Percentiles rank a stretch among this genome's conserved stretches.
Conservation (phyloP, 2,797 vertebrate genomes). For the Sebastiscus tertius region DNA sequence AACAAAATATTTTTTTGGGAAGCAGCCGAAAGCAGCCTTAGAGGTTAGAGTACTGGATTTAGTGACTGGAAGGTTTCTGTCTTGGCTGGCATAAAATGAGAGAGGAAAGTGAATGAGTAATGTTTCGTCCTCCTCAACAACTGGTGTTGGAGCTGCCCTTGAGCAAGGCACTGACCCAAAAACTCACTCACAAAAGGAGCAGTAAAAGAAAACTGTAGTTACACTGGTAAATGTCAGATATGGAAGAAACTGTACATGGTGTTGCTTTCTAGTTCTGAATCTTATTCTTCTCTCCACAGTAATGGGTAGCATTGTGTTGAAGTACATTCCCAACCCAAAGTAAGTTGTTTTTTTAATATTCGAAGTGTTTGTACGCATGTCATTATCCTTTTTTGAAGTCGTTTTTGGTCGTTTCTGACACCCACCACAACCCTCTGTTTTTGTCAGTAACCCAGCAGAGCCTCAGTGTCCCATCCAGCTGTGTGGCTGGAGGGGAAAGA, state of each 20-base stretch:
- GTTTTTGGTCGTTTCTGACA: conserved; percentile 1
- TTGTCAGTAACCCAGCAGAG: conserved; percentile 82
- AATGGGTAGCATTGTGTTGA: conserved; percentile 95
- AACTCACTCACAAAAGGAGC: not conserved
- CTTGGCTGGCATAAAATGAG: conserved; percentile 9
- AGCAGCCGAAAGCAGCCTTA: not conserved
- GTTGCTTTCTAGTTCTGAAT: not conserved
- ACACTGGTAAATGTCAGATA: not conserved
- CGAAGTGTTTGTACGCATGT: not conserved
- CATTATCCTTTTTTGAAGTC: not conserved
- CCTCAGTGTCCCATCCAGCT: conserved; percentile 95
- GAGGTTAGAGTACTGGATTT: conserved; percentile 4
- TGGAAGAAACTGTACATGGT: not conserved
- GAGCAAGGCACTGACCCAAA: conserved; percentile 50
- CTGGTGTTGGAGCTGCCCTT: conserved; percentile 23
- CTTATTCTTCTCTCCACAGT: conserved; percentile 71
- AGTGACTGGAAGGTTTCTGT: not conserved
- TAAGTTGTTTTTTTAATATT: conserved; percentile 77
- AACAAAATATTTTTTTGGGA: not conserved
- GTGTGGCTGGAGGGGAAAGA: conserved; percentile 97
- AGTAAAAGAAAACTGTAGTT: not conserved
- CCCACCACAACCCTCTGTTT: not conserved
- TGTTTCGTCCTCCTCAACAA: not conserved
- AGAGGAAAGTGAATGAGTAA: conserved; percentile 13
- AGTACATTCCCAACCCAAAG: conserved; percentile 91